Base-by-base conservation (phyloP, 2,888 invertebrate species). In the Stegana nigrithorax region DNA sequence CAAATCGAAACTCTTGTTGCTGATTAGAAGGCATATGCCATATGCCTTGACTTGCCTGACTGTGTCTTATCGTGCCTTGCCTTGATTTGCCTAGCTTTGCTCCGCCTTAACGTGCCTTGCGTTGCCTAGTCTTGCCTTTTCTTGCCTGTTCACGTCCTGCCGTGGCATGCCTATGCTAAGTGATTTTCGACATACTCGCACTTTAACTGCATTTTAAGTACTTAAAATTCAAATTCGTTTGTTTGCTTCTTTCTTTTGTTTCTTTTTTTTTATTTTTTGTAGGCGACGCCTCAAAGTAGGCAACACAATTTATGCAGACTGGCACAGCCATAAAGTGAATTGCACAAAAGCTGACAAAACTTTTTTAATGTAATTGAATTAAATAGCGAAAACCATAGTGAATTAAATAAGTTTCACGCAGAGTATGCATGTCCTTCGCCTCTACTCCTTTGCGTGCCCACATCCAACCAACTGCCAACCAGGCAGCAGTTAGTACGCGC, bases 341-440 rank as follows among this genome's bases (percentile, higher is more conserved):
- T 21, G 10, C 27, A 32, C 60, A 51, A 23, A 53, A 60, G 67
- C 66, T 69, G 71, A 73, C 68, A 68, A 71, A 75, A 72, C 67
- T 69, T 55, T 73, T 71, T 71, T 70, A 74, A 73, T 73, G 79
- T 83, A 82, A 82, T 82, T 82, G 83, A 82, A 82, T 82, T 83
- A 83, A 82, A 83, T 83, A 70, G 82, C 80, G 74, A 82, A 82
- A 83, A 83, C 75, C 82, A 82, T 80, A 82, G 83, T 82, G 83
- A 82, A 82, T 82, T 83, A 82, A 83, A 83, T 83, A 81, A 83
- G 83, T 82, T 83, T 76, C 80, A 64, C 73, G 73, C 68, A 69
- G 53, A n/a, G 25, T 7, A 36, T 36, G 19, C 23, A 32, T 36
- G 23, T 44, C 44, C n/a, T n/a, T n/a, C n/a, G n/a, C n/a, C n/a